Evolutionary conservation across 2,888 invertebrate species (phyloP).

Genomic region (Mythimna impura): DNA sequence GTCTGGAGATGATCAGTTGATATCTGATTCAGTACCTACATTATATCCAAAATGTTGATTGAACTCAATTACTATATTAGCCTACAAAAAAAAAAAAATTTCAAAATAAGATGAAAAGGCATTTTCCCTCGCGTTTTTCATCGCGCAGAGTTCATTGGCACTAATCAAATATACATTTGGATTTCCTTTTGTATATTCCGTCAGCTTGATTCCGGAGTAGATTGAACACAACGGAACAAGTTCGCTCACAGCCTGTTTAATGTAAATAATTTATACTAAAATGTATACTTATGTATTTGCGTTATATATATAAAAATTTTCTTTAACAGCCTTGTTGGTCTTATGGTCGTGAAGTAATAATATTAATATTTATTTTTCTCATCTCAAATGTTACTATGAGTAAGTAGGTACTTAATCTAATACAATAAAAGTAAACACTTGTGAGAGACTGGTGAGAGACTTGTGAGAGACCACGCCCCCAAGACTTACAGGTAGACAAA

Average conservation of each 20-base stretch:
- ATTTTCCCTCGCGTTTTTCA: constrained; percentile 16
- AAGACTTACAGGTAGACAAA: too few relatives aligned
- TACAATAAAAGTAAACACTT: too few relatives aligned
- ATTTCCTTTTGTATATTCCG: constrained; percentile 27
- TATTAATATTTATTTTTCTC: too few relatives aligned
- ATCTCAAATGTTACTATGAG: too few relatives aligned
- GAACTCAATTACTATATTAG: neutral
- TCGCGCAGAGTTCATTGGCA: constrained; percentile 18
- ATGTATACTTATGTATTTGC: neutral
- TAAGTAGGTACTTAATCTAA: too few relatives aligned
- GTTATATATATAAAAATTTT: neutral
- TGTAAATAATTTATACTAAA: constrained; percentile 9
- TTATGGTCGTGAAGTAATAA: too few relatives aligned
- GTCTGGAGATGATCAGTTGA: too few relatives aligned
- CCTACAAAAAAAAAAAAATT: neutral
- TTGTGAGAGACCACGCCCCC: too few relatives aligned
- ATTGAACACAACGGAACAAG: constrained; percentile 20
- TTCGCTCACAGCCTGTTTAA: neutral
- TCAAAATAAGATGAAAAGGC: constrained; percentile 13
- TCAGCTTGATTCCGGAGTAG: constrained; percentile 27
- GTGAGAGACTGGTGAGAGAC: too few relatives aligned
- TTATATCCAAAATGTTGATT: neutral
- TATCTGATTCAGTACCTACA: neutral
- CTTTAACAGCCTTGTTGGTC: neutral
- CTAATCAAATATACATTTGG: constrained; percentile 38